These are phyloP conservation scores for Coracias cyanogaster DNA, from an alignment of 2,797 vertebrate species.

Conservation along the genomic window DNA sequence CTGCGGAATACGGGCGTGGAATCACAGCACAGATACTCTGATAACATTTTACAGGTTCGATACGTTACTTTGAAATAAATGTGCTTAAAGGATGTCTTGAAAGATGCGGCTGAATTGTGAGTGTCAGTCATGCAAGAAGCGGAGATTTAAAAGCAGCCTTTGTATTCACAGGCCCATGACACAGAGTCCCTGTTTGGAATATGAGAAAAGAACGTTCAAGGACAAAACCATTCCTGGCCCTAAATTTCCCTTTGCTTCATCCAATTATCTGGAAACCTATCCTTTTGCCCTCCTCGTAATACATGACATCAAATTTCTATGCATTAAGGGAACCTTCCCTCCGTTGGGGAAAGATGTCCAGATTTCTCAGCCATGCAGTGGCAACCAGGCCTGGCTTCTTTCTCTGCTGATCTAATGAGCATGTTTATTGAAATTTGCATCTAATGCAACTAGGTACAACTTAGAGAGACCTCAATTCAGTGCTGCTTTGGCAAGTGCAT, in stretches of 20 bases:
- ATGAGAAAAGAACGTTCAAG: conserved; percentile 39
- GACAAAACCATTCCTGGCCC: conserved; percentile 27
- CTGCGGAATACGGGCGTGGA: not conserved
- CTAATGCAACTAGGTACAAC: not conserved
- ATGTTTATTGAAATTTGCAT: not conserved
- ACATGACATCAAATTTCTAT: conserved; percentile 5
- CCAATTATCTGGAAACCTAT: conserved; percentile 43
- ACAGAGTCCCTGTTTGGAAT: conserved; percentile 42
- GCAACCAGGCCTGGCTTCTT: not conserved
- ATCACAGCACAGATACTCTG: conserved; percentile 22
- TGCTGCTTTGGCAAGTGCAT: not conserved
- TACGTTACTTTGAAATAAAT: conserved; percentile 52
- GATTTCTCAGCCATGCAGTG: not conserved
- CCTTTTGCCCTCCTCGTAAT: not conserved
- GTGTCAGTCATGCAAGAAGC: conserved; percentile 59
- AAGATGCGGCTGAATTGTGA: conserved; percentile 45
- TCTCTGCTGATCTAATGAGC: not conserved
- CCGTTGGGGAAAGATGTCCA: not conserved
- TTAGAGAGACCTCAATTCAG: not conserved
- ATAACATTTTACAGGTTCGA: conserved; percentile 5
- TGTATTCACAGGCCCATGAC: conserved; percentile 61
- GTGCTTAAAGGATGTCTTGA: conserved; percentile 22
- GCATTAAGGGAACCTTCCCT: not conserved
- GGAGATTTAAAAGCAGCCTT: conserved; percentile 68
- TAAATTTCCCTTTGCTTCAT: conserved; percentile 52